A percentile compares a stretch with the other conserved stretches of the same genome.
Evolutionary conservation across 1,140 invertebrate genomes (phyloP).

Genomic region (Ericerus pela): DNA sequence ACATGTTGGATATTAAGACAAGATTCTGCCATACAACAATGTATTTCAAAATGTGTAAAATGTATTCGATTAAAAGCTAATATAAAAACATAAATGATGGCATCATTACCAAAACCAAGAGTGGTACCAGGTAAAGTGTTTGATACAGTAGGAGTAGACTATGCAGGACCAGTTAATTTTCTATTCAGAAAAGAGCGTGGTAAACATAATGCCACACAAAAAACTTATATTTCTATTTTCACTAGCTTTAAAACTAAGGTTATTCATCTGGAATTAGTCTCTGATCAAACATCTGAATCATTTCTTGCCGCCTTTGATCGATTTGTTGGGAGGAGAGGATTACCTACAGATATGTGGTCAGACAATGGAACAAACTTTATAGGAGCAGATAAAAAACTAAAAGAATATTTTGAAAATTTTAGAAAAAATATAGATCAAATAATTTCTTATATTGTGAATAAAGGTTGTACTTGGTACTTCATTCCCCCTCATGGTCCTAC

Average conservation of each 20-base stretch:
- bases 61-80: background rate
- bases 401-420: background rate
- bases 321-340: slow-evolving; percentile 30
- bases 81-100: background rate
- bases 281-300: slow-evolving; percentile 27
- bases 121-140: background rate
- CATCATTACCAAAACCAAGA: background rate
- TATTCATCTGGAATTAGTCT: slow-evolving; percentile 32
- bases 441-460: background rate
- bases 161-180: background rate
- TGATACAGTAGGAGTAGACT: slow-evolving; percentile 3
- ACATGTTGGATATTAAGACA: slow-evolving; percentile 9
- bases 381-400: background rate
- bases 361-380: slow-evolving; percentile 31
- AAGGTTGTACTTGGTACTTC: slow-evolving; percentile 16
- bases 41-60: slow-evolving; percentile 6
- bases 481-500: slow-evolving; percentile 26
- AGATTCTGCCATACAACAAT: background rate
- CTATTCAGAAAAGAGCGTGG: slow-evolving; percentile 20
- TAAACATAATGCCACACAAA: slow-evolving; percentile 23
- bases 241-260: slow-evolving; percentile 32
- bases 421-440: background rate
- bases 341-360: slow-evolving; percentile 24
- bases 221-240: slow-evolving; percentile 32
- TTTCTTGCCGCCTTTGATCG: slow-evolving; percentile 30